Base-by-base conservation (phyloP, 92 coral and sea anemone genomes). In the Montipora capitata region DNA sequence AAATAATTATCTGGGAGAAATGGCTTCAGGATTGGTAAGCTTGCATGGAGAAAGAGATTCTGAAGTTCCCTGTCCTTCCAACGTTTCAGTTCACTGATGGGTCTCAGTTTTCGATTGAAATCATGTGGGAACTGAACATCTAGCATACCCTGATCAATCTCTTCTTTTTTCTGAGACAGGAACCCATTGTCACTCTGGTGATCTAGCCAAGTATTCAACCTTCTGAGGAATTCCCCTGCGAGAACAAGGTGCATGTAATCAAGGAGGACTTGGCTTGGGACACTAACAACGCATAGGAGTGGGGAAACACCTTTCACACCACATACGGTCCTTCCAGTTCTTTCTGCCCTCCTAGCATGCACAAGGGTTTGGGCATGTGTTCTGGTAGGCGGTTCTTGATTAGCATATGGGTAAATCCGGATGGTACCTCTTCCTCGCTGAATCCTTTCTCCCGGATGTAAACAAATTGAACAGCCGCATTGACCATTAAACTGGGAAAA, bases 291-390 rank as follows among this genome's bases (percentile, higher is more conserved):
- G 10, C 14, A 44, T 27, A 84, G 85, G 2, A 85, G 80, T 10
- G 87, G 68, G n/a, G 93, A 89, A 12, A 61, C 7, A 15, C 95
- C 95, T 72, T 83, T 88, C 11, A 92, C 79, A 2, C 90, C 90
- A 85, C 58, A 85, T 7, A 72, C 39, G 14, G 90, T 39, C 48
- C 80, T 65, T 61, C 90, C 81, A 2, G 82, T 72, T 17, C 76
- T 44, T 20, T 38, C 49, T 38, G 73, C 84, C 11, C 5, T 15
- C 2, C 38, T 38, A 12, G 84, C 84, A 79, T 61, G 73, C 58
- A 62, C 1, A 10, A 62, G 38, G 3, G 40, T 61, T 12, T 79
- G 51, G 3, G 51, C 70, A 42, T 62, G 73, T 56, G 51, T 79
- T 2, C 84, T 7, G 3, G 3, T 27, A 42, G 84, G 59, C 27